A percentile compares a stretch with the other conserved stretches of the same genome.
phyloP scores from a whole-genome alignment of 2,888 invertebrate genomes.

The Ennomos quercinarius region DNA sequence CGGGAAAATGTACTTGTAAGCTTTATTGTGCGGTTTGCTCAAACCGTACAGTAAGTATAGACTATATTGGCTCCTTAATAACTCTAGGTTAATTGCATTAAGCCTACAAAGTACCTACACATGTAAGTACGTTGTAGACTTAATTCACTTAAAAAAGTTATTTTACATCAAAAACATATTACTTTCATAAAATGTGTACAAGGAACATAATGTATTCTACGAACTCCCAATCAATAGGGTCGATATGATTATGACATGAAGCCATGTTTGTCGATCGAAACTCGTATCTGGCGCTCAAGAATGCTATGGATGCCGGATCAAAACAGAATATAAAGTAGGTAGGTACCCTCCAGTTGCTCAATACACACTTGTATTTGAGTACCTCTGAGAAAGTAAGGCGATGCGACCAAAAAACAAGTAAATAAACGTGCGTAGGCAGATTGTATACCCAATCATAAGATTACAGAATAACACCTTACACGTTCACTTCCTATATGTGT shows the following conservation, averaged over 20 bases:
- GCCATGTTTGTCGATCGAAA: conserved; percentile 17
- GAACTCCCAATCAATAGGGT: no score
- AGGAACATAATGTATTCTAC: no score
- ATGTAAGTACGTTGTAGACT: no score
- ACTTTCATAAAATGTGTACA: no score
- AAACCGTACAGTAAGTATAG: no score
- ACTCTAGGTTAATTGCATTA: no score
- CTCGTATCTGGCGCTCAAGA: conserved; percentile 12
- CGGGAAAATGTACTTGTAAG: no score
- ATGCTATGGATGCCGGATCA: conserved; percentile 21
- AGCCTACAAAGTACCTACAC: no score
- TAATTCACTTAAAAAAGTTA: no score
- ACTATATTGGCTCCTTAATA: no score
- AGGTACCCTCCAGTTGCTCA: conserved; percentile 38
- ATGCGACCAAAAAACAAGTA: conserved; percentile 38
- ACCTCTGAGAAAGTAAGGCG: conserved; percentile 22
- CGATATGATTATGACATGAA: conserved; percentile 7
- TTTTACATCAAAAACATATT: no score
- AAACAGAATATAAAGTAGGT: conserved; percentile 32
- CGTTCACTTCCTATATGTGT: conserved; percentile 46
- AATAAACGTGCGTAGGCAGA: conserved; percentile 49
- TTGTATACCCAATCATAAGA: conserved; percentile 47
- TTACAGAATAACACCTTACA: conserved; percentile 45
- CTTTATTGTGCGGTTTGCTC: no score
- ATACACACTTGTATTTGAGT: conserved; percentile 22